phyloP scores from a whole-genome alignment of 2,888 invertebrate species.

The Lithosia quadra region DNA sequence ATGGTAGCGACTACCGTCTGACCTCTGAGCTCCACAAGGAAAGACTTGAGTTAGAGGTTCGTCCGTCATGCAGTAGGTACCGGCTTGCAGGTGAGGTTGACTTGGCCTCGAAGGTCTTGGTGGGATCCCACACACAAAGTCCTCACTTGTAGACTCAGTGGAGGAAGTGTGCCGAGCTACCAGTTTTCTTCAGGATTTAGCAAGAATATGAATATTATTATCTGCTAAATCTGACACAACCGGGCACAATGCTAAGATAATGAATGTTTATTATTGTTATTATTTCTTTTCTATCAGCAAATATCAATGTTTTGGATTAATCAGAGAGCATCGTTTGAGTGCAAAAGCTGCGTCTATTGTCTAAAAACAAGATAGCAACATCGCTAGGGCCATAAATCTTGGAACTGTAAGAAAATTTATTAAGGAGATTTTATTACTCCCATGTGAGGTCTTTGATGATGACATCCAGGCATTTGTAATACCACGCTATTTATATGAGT shows the following conservation, averaged over 20 bases:
- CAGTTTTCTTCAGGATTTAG: background rate
- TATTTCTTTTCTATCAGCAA: background rate
- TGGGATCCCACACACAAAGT: too few relatives aligned
- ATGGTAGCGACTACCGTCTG: too few relatives aligned
- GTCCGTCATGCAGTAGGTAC: too few relatives aligned
- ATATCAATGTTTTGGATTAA: background rate
- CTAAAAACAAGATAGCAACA: background rate
- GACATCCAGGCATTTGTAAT: conserved; percentile 20
- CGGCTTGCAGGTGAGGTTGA: too few relatives aligned
- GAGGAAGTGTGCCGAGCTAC: background rate
- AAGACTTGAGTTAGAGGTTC: too few relatives aligned
- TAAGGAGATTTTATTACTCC: background rate
- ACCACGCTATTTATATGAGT: conserved; percentile 19
- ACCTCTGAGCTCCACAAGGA: too few relatives aligned
- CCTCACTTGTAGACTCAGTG: background rate
- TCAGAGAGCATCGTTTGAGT: background rate
- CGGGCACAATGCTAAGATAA: background rate
- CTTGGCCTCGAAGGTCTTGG: too few relatives aligned
- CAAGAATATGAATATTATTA: background rate
- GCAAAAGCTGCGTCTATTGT: background rate
- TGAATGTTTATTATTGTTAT: background rate
- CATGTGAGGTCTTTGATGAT: conserved; percentile 22
- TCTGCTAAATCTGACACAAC: background rate
- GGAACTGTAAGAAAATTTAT: background rate
- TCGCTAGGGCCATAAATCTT: background rate